Percentiles rank a stretch among this genome's conserved stretches.
These are phyloP conservation scores for Microcaecilia unicolor DNA, from an alignment of 2,797 vertebrate species.

Conservation along the genomic window DNA sequence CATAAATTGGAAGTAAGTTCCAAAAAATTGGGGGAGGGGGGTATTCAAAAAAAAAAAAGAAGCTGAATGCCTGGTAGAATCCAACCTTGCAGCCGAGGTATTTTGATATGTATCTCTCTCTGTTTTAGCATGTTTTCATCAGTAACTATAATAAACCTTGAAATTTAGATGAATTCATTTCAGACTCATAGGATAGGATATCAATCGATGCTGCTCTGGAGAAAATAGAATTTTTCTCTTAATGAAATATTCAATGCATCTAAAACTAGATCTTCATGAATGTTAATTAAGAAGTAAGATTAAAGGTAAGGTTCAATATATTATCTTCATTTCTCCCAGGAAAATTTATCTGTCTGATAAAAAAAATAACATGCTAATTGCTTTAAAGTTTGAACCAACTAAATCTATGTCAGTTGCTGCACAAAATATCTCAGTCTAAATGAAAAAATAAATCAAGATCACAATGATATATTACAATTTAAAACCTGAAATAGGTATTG, in stretches of 20 bases:
- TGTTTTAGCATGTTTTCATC: constrained; percentile 5
- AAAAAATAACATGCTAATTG: not conserved
- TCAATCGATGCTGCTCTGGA: constrained; percentile 11
- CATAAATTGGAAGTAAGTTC: too few relatives aligned
- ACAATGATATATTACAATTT: too few relatives aligned
- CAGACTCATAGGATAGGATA: constrained; percentile 5
- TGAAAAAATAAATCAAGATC: too few relatives aligned
- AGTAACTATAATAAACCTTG: not conserved
- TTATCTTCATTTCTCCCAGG: constrained; percentile 6
- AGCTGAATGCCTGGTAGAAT: too few relatives aligned
- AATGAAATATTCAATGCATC: constrained; percentile 4
- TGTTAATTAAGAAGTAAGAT: constrained; percentile 6
- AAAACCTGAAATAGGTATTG: too few relatives aligned
- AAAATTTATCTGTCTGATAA: not conserved
- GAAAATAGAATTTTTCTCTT: not conserved
- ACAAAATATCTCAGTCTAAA: too few relatives aligned
- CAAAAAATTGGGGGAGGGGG: too few relatives aligned
- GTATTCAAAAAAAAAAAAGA: too few relatives aligned
- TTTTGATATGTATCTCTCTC: too few relatives aligned
- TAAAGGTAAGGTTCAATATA: constrained; percentile 2
- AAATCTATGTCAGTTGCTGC: too few relatives aligned
- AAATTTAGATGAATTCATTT: not conserved
- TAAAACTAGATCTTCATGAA: constrained; percentile 1
- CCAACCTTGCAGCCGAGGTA: too few relatives aligned
- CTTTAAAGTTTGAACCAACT: not conserved